Evolutionary conservation across 53 echinoderm and acorn worm species (phyloP).

Genomic region (Stichopus horrens): DNA sequence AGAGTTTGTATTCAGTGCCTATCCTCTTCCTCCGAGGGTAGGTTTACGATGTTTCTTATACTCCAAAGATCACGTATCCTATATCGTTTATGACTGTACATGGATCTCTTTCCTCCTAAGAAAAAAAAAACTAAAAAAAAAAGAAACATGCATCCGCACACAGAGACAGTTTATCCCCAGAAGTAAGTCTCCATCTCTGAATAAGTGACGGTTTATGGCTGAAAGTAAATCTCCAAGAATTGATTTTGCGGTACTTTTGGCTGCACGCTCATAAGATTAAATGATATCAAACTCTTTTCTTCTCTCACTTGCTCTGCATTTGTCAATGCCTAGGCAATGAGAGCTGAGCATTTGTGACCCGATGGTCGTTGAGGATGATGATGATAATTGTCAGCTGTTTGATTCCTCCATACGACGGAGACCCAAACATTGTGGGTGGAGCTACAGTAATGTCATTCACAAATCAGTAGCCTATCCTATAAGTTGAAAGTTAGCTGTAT

Average conservation of each 20-base stretch:
- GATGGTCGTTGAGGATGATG: no score
- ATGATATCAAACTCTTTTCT: not conserved
- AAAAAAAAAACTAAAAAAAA: no score
- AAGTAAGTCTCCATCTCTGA: not conserved
- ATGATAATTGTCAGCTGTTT: no score
- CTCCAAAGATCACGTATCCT: no score
- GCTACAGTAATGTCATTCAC: not conserved
- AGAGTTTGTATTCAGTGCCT: no score
- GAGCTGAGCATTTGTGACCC: not conserved
- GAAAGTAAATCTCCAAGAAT: not conserved
- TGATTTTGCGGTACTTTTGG: constrained; percentile 1
- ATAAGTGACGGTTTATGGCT: not conserved
- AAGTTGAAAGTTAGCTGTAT: not conserved
- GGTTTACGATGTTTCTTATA: no score
- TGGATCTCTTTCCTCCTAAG: no score
- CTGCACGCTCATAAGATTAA: not conserved
- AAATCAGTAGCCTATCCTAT: not conserved
- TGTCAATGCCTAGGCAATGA: not conserved
- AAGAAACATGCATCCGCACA: not conserved
- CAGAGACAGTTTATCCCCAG: constrained; percentile 4
- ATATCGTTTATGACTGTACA: no score
- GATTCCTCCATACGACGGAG: no score
- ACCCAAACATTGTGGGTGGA: not conserved
- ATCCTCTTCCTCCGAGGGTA: no score
- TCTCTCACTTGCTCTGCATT: not conserved